Evolutionary conservation across 2,888 invertebrate genomes (phyloP), one percentile per base, ranked within the genome.

Genomic region (Mactromeris polynyma): DNA sequence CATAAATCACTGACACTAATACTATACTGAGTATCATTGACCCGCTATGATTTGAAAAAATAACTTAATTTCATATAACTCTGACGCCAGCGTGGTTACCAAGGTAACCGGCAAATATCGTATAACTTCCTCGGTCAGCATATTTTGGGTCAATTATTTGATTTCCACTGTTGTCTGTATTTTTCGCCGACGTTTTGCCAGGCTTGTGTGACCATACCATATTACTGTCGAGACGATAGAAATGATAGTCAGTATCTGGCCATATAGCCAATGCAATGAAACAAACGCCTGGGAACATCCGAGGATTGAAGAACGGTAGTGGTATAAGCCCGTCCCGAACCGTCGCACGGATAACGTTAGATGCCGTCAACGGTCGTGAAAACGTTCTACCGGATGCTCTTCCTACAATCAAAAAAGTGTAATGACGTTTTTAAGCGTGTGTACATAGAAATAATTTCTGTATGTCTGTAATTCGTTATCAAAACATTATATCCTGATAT

Each of bases 191-290:
- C 4, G 89, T 90, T 36, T 87, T 87, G n/a, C 91, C 91, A 14
- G 90, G 90, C 38, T 92, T 92, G 77, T 92, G 92, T 0, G 92
- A 92, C 88, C 89, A 92, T 11, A 80, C 31, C 42, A 77, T 79
- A 73, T 92, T 83, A 77, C 54, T 85, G 73, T 92, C 92, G 36
- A 92, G 73, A 42, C 92, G 83, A 58, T 92, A 92, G 82, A 86
- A 93, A 64, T 93, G 93, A 42, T 81, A 93, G 58, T 93, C 93
- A 4, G 88, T 86, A 2, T 82, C 87, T 0, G 91, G 91, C 88
- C 90, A 89, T n/a, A 93, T 89, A 19, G 83, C 88, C 40, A 93
- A 80, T 4, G 89, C 90, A 6, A 90, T 86, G 14, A 83, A 86
- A 80, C 90, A 90, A 9, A 79, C 79, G 0, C 79, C 69, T 0